Evolutionary conservation across 2,797 vertebrate genomes (phyloP).

Genomic region (Eulemur coronatus): DNA sequence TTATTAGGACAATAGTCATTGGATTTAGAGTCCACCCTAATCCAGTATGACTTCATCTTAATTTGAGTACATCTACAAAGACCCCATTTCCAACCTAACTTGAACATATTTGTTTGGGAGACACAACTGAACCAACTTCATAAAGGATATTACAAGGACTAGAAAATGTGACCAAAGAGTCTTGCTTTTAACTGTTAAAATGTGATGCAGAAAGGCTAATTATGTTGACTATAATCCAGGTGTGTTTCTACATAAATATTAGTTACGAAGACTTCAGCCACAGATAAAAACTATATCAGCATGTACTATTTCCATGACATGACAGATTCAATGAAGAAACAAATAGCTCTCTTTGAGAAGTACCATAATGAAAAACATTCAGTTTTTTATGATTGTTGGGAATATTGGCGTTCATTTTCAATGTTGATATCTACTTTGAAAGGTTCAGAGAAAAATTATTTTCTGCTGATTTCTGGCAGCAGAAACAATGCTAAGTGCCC

Average conservation of each 20-base stretch:
- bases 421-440: background rate
- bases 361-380: background rate
- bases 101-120: background rate
- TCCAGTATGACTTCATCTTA: background rate
- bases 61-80: background rate
- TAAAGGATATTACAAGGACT: background rate
- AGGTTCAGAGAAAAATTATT: conserved; percentile 5
- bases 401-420: conserved; percentile 18
- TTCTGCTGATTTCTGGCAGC: background rate
- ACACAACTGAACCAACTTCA: background rate
- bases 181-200: background rate
- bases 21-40: background rate
- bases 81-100: background rate
- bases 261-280: background rate
- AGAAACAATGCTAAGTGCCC: background rate
- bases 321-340: background rate
- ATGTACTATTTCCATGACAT: background rate
- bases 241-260: background rate
- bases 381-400: background rate
- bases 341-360: background rate
- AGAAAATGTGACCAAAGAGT: background rate
- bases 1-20: background rate
- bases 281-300: background rate
- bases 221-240: background rate
- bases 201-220: background rate